Evolutionary conservation across 2,113 vertebrate genomes (phyloP).

Genomic region (Campylomormyrus tamandua): DNA sequence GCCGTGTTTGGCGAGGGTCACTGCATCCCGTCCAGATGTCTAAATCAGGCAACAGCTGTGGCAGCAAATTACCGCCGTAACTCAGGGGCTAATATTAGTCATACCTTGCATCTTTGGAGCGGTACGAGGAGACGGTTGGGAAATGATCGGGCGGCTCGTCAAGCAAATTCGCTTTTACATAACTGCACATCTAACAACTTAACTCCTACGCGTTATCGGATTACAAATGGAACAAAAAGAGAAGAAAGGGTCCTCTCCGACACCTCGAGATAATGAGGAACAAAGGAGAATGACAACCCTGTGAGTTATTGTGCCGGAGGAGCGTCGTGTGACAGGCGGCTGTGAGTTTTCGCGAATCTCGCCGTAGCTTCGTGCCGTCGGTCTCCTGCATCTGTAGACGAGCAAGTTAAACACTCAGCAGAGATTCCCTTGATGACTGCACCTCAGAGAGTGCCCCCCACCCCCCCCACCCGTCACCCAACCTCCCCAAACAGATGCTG

Average conservation of each 20-base stretch:
- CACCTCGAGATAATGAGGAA: background rate
- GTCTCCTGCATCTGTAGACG: conserved; percentile 60
- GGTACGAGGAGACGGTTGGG: background rate
- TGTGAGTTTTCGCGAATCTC: conserved; percentile 5
- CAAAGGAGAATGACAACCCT: background rate
- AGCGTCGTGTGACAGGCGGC: background rate
- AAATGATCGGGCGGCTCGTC: background rate
- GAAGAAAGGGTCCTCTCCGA: background rate
- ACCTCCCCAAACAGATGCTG: conserved; percentile 61
- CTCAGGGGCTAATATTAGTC: conserved; percentile 25
- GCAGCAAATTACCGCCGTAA: conserved; percentile 15
- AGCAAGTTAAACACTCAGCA: conserved; percentile 65
- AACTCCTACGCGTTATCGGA: conserved; percentile 13
- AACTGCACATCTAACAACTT: conserved; percentile 14
- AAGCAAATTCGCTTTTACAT: background rate
- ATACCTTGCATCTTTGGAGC: conserved; percentile 22
- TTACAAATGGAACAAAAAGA: background rate
- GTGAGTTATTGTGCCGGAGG: background rate
- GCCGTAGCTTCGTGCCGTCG: conserved; percentile 43
- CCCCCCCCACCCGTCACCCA: background rate
- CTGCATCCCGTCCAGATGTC: conserved; percentile 31
- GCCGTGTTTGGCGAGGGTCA: conserved; percentile 23
- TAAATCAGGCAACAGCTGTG: conserved; percentile 35
- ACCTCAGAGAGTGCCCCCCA: conserved; percentile 42
- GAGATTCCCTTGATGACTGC: conserved; percentile 57